A percentile compares a stretch with the other conserved stretches of the same genome.
Conservation (phyloP, 2,113 vertebrate species). For the Syrrhaptes paradoxus region DNA sequence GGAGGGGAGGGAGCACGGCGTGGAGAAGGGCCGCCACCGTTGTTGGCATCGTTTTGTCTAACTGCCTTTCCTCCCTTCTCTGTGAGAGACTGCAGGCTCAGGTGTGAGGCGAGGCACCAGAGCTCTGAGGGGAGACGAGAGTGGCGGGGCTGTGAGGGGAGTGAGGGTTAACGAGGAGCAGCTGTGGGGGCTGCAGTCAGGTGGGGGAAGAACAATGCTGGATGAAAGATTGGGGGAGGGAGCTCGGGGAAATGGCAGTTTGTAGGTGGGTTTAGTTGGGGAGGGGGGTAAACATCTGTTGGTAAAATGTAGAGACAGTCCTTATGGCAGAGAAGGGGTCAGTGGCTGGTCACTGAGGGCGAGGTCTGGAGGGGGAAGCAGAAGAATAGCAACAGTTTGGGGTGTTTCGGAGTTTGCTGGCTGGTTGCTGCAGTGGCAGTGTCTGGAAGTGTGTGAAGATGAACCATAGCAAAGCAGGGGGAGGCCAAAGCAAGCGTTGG, state of each 20-base stretch:
- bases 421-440: background rate
- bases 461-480: background rate
- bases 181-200: background rate
- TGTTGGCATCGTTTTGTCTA: background rate
- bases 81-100: fast-evolving
- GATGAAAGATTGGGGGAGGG: background rate
- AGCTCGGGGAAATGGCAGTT: background rate
- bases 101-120: fast-evolving
- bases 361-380: background rate
- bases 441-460: background rate
- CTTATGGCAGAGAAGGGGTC: background rate
- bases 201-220: background rate
- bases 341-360: fast-evolving
- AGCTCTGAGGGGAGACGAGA: background rate
- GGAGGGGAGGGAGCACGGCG: too few species aligned
- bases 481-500: background rate
- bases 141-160: background rate
- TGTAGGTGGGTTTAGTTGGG: background rate
- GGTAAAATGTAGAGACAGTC: background rate
- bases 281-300: background rate
- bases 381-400: background rate
- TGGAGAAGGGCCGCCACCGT: fast-evolving
- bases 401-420: background rate
- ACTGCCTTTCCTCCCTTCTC: background rate
- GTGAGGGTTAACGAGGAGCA: background rate